Evolutionary conservation across 2,888 invertebrate species (phyloP).

Genomic region (Epinotia nisella): DNA sequence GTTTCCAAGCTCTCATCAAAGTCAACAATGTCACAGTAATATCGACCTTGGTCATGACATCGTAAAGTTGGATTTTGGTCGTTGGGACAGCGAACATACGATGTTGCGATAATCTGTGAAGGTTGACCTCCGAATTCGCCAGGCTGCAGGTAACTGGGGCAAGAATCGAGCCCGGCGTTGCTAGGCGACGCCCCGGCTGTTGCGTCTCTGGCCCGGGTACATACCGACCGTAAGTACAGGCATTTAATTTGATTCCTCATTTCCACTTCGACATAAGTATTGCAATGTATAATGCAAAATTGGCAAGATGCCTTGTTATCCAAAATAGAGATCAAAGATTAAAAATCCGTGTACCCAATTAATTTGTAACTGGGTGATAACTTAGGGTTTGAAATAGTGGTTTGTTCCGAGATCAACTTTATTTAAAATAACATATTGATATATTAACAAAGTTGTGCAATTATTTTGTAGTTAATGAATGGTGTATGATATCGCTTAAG

Average conservation of each 20-base stretch:
- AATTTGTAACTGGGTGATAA: too few relatives aligned
- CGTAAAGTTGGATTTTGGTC: conserved; percentile 2
- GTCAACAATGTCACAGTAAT: not conserved
- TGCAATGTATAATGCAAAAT: too few relatives aligned
- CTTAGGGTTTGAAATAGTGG: too few relatives aligned
- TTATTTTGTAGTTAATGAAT: too few relatives aligned
- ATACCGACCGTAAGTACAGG: conserved; percentile 7
- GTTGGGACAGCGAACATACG: not conserved
- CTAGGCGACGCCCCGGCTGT: conserved; percentile 38
- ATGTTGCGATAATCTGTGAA: conserved; percentile 12
- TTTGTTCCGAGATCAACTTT: too few relatives aligned
- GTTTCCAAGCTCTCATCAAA: not conserved
- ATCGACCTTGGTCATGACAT: not conserved
- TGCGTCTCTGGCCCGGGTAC: conserved; percentile 23
- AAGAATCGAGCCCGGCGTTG: conserved; percentile 40
- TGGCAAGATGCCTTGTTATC: too few relatives aligned
- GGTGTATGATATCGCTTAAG: too few relatives aligned
- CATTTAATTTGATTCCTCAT: not conserved
- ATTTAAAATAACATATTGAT: too few relatives aligned
- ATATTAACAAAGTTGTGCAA: too few relatives aligned
- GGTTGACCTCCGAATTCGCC: conserved; percentile 31
- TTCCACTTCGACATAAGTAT: not conserved
- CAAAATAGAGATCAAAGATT: too few relatives aligned
- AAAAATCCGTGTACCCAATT: too few relatives aligned
- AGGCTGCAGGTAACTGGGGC: conserved; percentile 41